A percentile compares a stretch with the other conserved stretches of the same genome.
Conservation (phyloP, 2,888 invertebrate species). For the Trissoscelio sp. region DNA sequence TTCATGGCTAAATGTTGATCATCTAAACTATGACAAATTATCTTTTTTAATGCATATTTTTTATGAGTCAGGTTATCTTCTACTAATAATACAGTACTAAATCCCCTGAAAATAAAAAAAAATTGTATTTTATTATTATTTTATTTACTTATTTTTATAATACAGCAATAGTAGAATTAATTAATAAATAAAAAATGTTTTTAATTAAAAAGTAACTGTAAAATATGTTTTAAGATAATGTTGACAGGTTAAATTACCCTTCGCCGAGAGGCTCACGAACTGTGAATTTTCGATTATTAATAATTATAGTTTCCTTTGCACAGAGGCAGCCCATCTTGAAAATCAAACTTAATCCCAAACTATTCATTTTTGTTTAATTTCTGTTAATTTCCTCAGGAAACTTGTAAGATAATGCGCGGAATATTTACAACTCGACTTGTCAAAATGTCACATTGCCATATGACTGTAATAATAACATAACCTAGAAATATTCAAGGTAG, state of each 20-base stretch:
- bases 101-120: conserved; percentile 87
- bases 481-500: no score
- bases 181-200: no score
- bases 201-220: neutral
- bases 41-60: conserved; percentile 90
- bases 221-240: neutral
- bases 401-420: neutral
- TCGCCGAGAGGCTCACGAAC: conserved; percentile 90
- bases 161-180: no score
- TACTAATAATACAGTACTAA: conserved; percentile 91
- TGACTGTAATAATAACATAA: no score
- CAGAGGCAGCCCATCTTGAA: conserved; percentile 91
- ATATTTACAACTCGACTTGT: no score
- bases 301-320: conserved; percentile 88
- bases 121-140: neutral
- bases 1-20: conserved; percentile 89
- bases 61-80: conserved; percentile 88
- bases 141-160: neutral
- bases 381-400: neutral
- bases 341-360: conserved; percentile 88
- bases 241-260: conserved; percentile 87
- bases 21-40: conserved; percentile 91
- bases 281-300: conserved; percentile 89
- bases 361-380: conserved; percentile 85
- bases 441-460: no score